Conservation (phyloP, 2,797 vertebrate genomes). For the Sebastes melanostomus region DNA sequence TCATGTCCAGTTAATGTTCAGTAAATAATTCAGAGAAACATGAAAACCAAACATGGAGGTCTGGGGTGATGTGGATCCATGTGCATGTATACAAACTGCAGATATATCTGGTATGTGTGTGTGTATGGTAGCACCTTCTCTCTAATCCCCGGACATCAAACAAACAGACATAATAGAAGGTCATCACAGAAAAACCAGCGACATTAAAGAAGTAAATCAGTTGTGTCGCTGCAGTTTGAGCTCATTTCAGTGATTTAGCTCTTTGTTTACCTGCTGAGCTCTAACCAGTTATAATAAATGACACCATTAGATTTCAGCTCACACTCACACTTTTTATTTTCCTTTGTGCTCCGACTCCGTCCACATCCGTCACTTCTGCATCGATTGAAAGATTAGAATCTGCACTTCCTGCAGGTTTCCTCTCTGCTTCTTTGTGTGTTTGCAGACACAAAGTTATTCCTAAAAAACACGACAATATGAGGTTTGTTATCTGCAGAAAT, state of each 20-base stretch:
- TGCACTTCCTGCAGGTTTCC: constrained; percentile 27
- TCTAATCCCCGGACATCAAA: not conserved
- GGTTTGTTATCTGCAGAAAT: constrained; percentile 31
- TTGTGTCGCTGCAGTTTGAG: not conserved
- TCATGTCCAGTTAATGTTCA: too few relatives aligned
- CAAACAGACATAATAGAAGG: not conserved
- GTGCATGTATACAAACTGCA: not conserved
- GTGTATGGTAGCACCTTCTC: not conserved
- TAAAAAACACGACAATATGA: constrained; percentile 7
- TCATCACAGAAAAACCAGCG: not conserved
- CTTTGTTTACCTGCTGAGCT: constrained; percentile 15
- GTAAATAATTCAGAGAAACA: not conserved
- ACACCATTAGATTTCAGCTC: constrained; percentile 16
- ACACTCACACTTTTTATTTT: not conserved
- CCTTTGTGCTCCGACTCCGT: not conserved
- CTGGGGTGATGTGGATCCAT: not conserved
- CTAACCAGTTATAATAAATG: not conserved
- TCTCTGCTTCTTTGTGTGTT: not conserved
- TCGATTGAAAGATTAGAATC: constrained; percentile 40
- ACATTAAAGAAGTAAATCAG: not conserved
- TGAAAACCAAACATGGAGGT: not conserved
- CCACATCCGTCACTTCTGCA: constrained; percentile 8
- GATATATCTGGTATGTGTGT: not conserved
- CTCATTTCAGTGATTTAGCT: not conserved
- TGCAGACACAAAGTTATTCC: not conserved